Base-by-base conservation (phyloP, 2,113 vertebrate genomes). In the Dascyllus trimaculatus region DNA sequence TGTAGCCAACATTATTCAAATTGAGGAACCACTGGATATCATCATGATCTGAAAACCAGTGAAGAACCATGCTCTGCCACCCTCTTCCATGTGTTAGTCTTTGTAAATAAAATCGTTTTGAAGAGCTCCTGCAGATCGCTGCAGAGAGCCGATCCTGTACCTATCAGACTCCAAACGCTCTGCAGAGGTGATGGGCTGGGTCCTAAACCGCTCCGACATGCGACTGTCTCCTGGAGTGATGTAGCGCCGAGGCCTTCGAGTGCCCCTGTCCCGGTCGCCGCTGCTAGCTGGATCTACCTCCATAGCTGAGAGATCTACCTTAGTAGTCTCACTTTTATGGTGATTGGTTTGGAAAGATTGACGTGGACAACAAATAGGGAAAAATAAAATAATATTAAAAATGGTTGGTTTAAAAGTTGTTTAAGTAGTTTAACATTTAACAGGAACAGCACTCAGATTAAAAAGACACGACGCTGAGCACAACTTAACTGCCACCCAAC, bases 151-250 rank as follows among this genome's bases (percentile, higher is more conserved):
- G n/a, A 19, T 65, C 73, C 78, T 80, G 89, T 97, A 99, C 98
- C 98, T 97, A 95, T 98, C 96, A 2, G 96, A 97, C 91, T 99
- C 96, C 91, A 98, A 94, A 79, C 97, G 95, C 91, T 99, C 98
- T 85, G 97, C 97, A 85, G 97, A 99, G 1, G 98, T 99, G 94
- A 99, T 95, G 89, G 98, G 98, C 85, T 99, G 98, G 54, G 98
- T 99, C 93, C 97, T 96, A 95, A 98, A 99, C 91, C 98, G 95
- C 92, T 99, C 97, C 86, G 97, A 96, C 92, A 96, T 96, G 90
- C 97, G 97, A 93, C 91, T 97, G 91, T 99, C 97, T 89, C 97
- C 96, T 69, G 97, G 96, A 86, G 96, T 93, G 87, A 99, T 96
- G 95, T 99, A 99, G 65, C 97, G 96, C 21, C 96, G 96, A 1